Evolutionary conservation across 2,797 vertebrate species (phyloP).

Genomic region (Champsocephalus esox): DNA sequence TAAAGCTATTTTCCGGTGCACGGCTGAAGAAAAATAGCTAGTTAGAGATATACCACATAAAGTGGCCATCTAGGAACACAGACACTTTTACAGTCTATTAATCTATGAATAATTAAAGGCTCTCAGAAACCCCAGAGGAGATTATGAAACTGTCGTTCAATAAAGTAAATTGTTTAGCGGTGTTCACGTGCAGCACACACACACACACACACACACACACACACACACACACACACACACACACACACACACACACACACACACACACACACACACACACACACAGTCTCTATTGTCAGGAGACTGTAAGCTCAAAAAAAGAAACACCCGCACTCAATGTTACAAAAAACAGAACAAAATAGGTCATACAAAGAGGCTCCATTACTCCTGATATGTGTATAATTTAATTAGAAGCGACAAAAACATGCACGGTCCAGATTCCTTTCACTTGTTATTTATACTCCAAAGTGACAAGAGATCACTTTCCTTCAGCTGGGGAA

Average conservation of each 20-base stretch:
- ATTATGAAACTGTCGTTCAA: conserved; percentile 72
- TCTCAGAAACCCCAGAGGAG: conserved; percentile 74
- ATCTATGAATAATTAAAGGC: conserved; percentile 84
- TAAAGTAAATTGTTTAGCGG: conserved; percentile 67
- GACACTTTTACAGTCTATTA: conserved; percentile 82
- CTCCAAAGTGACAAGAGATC: conserved; percentile 39
- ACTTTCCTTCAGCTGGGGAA: conserved; percentile 1
- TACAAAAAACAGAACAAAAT: conserved; percentile 58
- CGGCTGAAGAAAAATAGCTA: conserved; percentile 66
- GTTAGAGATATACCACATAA: conserved; percentile 70
- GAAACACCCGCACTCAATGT: conserved; percentile 61
- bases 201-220: conserved; percentile 31
- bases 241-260: conserved; percentile 27
- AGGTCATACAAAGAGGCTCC: conserved; percentile 47
- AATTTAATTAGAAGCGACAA: conserved; percentile 44
- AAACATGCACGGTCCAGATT: conserved; percentile 33
- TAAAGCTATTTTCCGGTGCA: conserved; percentile 49
- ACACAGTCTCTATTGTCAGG: conserved; percentile 53
- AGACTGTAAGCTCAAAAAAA: conserved; percentile 38
- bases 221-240: conserved; percentile 32
- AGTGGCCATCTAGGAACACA: conserved; percentile 76
- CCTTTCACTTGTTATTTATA: conserved; percentile 41
- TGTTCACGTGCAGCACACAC: conserved; percentile 41
- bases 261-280: conserved; percentile 29
- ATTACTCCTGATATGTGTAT: conserved; percentile 6